Evolutionary conservation across 2,888 invertebrate genomes (phyloP).

Genomic region (Lingula anatina): DNA sequence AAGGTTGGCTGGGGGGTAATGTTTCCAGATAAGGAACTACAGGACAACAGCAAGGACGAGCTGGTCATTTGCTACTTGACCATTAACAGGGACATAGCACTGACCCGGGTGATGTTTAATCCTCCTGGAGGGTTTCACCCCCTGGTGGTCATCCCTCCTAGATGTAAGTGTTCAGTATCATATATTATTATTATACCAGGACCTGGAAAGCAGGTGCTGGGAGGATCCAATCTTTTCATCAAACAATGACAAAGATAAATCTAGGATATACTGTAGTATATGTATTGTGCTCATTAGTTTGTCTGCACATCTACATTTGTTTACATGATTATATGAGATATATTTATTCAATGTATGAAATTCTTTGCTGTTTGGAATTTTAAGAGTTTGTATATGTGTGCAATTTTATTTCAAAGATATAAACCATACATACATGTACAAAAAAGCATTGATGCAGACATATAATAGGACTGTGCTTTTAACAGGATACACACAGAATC

Average conservation of each 20-base stretch:
- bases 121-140: conserved; percentile 46
- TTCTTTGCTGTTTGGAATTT: no score
- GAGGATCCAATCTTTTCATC: background rate
- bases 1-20: conserved; percentile 43
- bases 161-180: conserved; percentile 14
- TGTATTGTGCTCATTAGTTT: background rate
- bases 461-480: no score
- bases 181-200: background rate
- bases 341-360: no score
- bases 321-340: no score
- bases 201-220: background rate
- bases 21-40: no score
- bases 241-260: no score
- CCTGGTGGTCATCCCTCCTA: conserved; percentile 29
- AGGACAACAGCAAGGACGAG: conserved; percentile 21
- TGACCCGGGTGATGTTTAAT: conserved; percentile 39
- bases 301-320: background rate
- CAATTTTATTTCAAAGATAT: no score
- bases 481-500: no score
- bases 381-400: no score
- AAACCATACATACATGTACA: no score
- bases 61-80: conserved; percentile 45
- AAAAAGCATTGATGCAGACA: no score
- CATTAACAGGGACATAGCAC: conserved; percentile 36
- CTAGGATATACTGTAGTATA: no score